Base-by-base conservation (phyloP, 2,113 vertebrate genomes). In the Rhinoderma darwinii region DNA sequence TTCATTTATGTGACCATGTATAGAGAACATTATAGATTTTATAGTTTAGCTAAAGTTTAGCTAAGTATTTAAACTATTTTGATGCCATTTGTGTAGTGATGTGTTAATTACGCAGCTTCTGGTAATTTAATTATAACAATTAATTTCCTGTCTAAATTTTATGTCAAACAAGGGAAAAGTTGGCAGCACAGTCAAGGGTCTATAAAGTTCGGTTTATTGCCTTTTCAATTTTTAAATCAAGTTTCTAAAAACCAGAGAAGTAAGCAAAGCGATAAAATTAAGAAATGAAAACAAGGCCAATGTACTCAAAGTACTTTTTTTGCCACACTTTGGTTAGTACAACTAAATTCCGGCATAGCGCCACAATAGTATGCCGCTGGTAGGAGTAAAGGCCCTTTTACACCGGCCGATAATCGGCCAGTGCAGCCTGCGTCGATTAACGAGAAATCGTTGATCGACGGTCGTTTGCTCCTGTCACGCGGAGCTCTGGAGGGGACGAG, bases 121-220 rank as follows among this genome's bases (percentile, higher is more conserved):
- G 72, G 70, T 43, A 59, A 84, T 27, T 84, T 84, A 63, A 84
- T 77, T 61, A 61, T 35, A 84, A 76, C 83, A 84, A 84, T 84
- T 77, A 63, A 84, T 84, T 84, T 84, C 77, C 83, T 47, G 83
- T 84, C 54, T 56, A 37, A 27, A 77, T 77, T 76, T 84, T 76
- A 63, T 77, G 83, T 84, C 83, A 84, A 82, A 82, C 41, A 63
- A 84, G 70, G 17, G 32, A 76, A 47, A 74, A 66, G 20, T 63
- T 84, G 83, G 54, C 73, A 84, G 83, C 54, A 47, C 35, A 61
- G 44, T 84, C 27, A 15, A 76, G 68, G 70, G 51, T 63, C 83
- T 76, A 84, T 77, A 84, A 84, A 84, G 44, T 63, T 37, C 22
- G 17, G 17, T 84, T 63, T 84, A 84, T 61, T 18, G 83, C 73